A percentile compares a stretch with the other conserved stretches of the same genome.
These are phyloP conservation scores for Oreochromis mossambicus DNA, from an alignment of 2,797 vertebrate genomes.

Conservation along the genomic window DNA sequence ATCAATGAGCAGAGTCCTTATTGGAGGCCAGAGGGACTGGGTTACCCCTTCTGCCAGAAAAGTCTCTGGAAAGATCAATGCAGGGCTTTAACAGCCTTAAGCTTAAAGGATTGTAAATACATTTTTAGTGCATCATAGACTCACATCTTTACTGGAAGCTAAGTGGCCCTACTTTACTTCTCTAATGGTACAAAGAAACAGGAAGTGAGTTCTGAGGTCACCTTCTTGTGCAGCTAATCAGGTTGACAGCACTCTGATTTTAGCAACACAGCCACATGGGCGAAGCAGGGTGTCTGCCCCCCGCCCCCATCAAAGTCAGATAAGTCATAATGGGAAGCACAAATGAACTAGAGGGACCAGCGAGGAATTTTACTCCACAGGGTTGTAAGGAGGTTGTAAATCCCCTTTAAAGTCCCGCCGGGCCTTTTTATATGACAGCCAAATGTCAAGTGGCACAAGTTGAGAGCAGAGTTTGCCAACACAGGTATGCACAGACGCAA, in stretches of 20 bases:
- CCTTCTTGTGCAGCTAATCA: neutral
- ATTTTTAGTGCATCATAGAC: neutral
- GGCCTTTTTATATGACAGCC: slow-evolving; percentile 50
- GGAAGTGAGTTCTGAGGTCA: slow-evolving; percentile 9
- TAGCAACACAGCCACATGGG: slow-evolving; percentile 8
- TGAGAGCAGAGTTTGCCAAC: neutral
- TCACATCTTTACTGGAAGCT: neutral
- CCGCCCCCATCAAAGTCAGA: neutral
- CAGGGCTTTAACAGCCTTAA: neutral
- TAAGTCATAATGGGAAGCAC: slow-evolving; percentile 46
- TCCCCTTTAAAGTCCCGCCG: slow-evolving; percentile 61
- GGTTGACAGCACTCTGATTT: neutral
- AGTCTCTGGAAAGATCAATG: neutral
- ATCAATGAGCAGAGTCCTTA: neutral
- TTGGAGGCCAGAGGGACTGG: neutral
- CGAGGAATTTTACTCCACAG: slow-evolving; percentile 40
- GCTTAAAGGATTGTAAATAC: neutral
- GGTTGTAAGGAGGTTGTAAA: slow-evolving; percentile 40
- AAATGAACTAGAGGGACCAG: slow-evolving; percentile 49
- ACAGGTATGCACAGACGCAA: neutral
- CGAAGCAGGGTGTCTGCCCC: slow-evolving; percentile 1
- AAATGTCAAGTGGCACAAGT: slow-evolving; percentile 45
- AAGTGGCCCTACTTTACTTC: neutral
- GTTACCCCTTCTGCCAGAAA: neutral
- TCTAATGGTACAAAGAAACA: neutral